Evolutionary conservation across 1,140 invertebrate species (phyloP).

Genomic region (Neodiprion lecontei): DNA sequence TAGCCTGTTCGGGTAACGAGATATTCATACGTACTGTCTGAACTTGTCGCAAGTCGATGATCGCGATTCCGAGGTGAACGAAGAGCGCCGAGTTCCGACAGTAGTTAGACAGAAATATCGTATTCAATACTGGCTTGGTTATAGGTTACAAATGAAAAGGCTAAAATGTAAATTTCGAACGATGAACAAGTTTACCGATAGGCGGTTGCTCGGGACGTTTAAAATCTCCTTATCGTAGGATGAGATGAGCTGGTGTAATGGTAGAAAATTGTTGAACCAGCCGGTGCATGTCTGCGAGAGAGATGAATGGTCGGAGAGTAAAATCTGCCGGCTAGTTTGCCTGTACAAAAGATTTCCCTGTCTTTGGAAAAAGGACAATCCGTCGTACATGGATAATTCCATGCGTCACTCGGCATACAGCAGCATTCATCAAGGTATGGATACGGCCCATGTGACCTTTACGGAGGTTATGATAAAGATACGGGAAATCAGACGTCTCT

Average conservation of each 20-base stretch:
- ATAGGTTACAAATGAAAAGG: too few relatives aligned
- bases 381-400: slow-evolving; percentile 31
- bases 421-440: slow-evolving; percentile 29
- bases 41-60: too few relatives aligned
- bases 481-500: slow-evolving; percentile 34
- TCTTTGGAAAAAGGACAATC: slow-evolving; percentile 38
- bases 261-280: slow-evolving; percentile 16
- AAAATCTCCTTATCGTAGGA: background rate
- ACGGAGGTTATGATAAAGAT: slow-evolving; percentile 38
- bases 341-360: slow-evolving; percentile 33
- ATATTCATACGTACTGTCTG: too few relatives aligned
- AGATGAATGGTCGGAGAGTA: slow-evolving; percentile 31
- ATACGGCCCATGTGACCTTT: slow-evolving; percentile 19
- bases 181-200: too few relatives aligned
- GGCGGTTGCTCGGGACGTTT: too few relatives aligned
- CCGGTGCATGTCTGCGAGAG: slow-evolving; percentile 1
- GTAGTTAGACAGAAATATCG: too few relatives aligned
- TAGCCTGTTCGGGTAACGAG: too few relatives aligned
- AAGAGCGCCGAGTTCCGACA: too few relatives aligned
- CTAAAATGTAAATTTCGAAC: too few relatives aligned
- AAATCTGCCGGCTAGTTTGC: slow-evolving; percentile 31
- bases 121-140: too few relatives aligned
- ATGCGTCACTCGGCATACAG: slow-evolving; percentile 34
- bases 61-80: too few relatives aligned
- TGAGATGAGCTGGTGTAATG: slow-evolving; percentile 4